Conservation (phyloP, 2,888 invertebrate genomes). For the Latrodectus elegans region DNA sequence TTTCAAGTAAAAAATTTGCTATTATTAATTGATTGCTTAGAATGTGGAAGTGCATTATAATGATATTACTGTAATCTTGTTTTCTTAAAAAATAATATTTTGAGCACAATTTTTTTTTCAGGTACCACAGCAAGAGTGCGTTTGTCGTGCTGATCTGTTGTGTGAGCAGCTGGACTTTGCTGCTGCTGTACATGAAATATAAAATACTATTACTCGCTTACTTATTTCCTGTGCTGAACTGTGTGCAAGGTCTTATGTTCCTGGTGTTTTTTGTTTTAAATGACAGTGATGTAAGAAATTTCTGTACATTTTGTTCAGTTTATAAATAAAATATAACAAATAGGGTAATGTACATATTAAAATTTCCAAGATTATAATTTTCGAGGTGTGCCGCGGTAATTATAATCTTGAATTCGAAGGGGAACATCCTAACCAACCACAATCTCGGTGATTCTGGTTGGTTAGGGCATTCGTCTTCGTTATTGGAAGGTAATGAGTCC, state of each 20-base stretch:
- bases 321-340: neutral
- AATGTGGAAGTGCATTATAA: neutral
- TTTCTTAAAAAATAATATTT: neutral
- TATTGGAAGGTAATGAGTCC: too few species aligned
- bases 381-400: too few species aligned
- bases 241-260: slow-evolving; percentile 94
- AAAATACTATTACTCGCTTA: slow-evolving; percentile 90
- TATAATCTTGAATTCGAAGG: too few species aligned
- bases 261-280: slow-evolving; percentile 79
- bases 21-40: neutral
- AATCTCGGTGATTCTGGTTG: too few species aligned
- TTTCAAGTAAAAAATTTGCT: neutral
- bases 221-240: slow-evolving; percentile 92
- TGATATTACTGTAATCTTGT: neutral
- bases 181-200: slow-evolving; percentile 90
- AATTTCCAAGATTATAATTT: too few species aligned
- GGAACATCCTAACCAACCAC: too few species aligned
- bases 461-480: too few species aligned
- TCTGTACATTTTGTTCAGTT: neutral
- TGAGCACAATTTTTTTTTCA: slow-evolving; percentile 7
- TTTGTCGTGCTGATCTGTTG: slow-evolving; percentile 48
- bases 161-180: slow-evolving; percentile 90
- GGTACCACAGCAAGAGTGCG: slow-evolving; percentile 33
- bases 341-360: too few species aligned
- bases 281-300: slow-evolving; percentile 47